phyloP scores from a whole-genome alignment of 1,140 invertebrate species.

The Radopholus similis region DNA sequence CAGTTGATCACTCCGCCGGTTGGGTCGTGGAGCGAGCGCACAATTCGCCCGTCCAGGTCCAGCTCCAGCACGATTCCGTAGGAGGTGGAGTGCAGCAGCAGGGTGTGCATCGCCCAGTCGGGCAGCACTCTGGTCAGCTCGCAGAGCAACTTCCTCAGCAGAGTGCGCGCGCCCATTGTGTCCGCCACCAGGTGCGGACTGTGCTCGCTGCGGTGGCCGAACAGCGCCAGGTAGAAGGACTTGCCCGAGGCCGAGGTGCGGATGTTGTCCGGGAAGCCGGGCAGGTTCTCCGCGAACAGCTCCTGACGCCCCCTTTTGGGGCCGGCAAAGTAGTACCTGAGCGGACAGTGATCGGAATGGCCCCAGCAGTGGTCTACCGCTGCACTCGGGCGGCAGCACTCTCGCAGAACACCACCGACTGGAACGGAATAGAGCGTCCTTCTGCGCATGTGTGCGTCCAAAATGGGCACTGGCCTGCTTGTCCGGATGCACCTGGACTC shows the following conservation, averaged over 20 bases:
- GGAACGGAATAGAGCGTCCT: background rate
- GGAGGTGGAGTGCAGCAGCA: background rate
- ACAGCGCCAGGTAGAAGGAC: constrained; percentile 45
- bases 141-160: constrained; percentile 10
- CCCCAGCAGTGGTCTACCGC: background rate
- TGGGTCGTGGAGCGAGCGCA: constrained; percentile 61
- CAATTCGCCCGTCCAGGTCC: constrained; percentile 58
- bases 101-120: background rate
- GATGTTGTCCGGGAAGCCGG: constrained; percentile 62
- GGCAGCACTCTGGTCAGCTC: background rate
- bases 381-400: constrained; percentile 10
- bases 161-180: constrained; percentile 30
- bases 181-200: constrained; percentile 28
- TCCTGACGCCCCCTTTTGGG: constrained; percentile 50
- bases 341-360: background rate
- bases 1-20: constrained; percentile 53
- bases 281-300: constrained; percentile 59
- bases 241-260: constrained; percentile 54
- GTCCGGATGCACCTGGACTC: constrained; percentile 40
- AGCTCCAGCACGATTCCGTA: constrained; percentile 62
- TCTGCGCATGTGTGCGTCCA: too few relatives aligned
- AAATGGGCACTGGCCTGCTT: constrained; percentile 12
- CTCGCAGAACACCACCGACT: constrained; percentile 24
- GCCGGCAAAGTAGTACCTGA: constrained; percentile 44
- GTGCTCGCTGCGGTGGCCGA: constrained; percentile 4